Conservation (phyloP, 2,113 vertebrate species). For the Nanger granti region DNA sequence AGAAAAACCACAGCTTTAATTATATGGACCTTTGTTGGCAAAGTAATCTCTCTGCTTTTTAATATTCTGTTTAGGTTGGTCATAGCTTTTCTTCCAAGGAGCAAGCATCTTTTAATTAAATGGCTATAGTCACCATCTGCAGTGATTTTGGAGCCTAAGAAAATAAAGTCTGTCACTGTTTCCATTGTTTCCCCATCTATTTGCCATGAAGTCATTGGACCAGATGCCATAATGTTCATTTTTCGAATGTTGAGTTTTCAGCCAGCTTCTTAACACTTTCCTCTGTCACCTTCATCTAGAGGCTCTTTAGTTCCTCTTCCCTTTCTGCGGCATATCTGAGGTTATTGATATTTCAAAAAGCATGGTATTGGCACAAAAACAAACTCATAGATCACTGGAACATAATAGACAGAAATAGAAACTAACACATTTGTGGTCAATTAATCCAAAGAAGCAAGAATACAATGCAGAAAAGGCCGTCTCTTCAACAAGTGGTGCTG, state of each 20-base stretch:
- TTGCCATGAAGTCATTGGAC: background rate
- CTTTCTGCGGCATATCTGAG: background rate
- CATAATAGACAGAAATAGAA: background rate
- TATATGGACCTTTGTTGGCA: background rate
- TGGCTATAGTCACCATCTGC: background rate
- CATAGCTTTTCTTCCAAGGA: background rate
- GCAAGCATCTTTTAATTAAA: background rate
- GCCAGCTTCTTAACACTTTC: background rate
- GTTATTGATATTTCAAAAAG: background rate
- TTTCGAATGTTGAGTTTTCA: background rate
- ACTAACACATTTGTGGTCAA: background rate
- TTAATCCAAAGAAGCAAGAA: background rate
- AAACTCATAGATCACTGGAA: background rate
- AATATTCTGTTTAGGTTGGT: background rate
- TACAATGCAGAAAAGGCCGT: background rate
- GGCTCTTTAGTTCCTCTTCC: background rate
- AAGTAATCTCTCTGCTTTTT: background rate
- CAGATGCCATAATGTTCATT: background rate
- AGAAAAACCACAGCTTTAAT: background rate
- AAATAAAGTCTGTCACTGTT: background rate
- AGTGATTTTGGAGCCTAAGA: background rate
- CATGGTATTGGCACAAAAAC: background rate
- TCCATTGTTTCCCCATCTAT: background rate
- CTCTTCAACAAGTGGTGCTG: background rate
- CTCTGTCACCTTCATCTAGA: background rate